phyloP scores from a whole-genome alignment of 2,797 vertebrate genomes.

The Heterohyrax brucei region DNA sequence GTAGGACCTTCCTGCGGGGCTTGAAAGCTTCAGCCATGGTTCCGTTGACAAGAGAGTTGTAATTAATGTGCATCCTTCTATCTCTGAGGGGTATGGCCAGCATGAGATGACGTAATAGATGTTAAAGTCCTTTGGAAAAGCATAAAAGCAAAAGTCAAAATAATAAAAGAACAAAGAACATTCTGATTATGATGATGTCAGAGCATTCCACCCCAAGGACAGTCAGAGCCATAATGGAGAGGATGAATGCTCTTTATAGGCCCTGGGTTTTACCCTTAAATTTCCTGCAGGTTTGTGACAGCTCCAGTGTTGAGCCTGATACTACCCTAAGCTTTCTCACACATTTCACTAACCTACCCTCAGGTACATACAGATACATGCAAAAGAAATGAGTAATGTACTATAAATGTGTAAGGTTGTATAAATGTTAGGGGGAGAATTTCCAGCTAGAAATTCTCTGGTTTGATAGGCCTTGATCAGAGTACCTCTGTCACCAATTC shows the following conservation, averaged over 20 bases:
- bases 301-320: background rate
- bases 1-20: background rate
- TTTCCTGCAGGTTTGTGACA: background rate
- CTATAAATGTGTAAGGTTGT: background rate
- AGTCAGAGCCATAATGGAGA: background rate
- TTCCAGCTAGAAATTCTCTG: background rate
- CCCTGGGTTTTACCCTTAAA: background rate
- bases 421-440: background rate
- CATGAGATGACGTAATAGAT: conserved; percentile 34
- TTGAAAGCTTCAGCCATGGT: background rate
- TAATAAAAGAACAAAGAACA: conserved; percentile 68
- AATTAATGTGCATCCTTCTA: conserved; percentile 18
- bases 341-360: no score
- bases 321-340: background rate
- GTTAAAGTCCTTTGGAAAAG: conserved; percentile 60
- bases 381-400: background rate
- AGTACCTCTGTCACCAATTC: background rate
- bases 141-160: conserved; percentile 55
- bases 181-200: conserved; percentile 49
- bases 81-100: background rate
- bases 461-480: background rate
- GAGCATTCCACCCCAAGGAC: background rate
- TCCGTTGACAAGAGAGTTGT: background rate
- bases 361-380: rapidly evolving
- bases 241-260: background rate